phyloP scores from a whole-genome alignment of 2,797 vertebrate species.

The Poeciliopsis paucimaculata region DNA sequence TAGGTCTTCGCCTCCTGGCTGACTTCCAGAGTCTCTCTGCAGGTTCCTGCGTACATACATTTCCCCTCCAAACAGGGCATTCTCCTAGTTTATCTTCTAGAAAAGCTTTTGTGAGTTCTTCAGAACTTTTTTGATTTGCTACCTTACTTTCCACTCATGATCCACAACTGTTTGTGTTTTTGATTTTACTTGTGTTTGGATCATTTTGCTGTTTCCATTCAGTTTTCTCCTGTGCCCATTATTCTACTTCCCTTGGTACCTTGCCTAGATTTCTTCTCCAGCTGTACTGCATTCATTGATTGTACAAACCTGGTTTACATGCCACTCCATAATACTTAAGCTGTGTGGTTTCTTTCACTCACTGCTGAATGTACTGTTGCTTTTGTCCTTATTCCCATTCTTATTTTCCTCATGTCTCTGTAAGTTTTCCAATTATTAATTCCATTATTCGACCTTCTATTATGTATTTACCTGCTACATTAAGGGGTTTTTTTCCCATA shows the following conservation, averaged over 20 bases:
- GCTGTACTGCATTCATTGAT: background rate
- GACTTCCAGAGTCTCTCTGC: background rate
- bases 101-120: background rate
- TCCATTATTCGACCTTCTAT: background rate
- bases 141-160: background rate
- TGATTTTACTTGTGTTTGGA: background rate
- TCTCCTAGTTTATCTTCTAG: background rate
- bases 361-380: background rate
- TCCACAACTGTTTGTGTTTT: background rate
- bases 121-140: background rate
- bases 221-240: background rate
- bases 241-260: background rate
- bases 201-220: background rate
- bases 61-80: background rate
- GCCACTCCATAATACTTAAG: background rate
- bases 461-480: background rate
- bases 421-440: background rate
- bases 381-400: background rate
- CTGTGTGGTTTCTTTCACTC: background rate
- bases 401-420: background rate
- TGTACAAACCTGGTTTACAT: background rate
- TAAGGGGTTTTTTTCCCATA: background rate
- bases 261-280: background rate
- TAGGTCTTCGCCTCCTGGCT: background rate
- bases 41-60: background rate